These are phyloP conservation scores for Drosophila nebulosa DNA, from an alignment of 1,140 invertebrate genomes.

Conservation along the genomic window DNA sequence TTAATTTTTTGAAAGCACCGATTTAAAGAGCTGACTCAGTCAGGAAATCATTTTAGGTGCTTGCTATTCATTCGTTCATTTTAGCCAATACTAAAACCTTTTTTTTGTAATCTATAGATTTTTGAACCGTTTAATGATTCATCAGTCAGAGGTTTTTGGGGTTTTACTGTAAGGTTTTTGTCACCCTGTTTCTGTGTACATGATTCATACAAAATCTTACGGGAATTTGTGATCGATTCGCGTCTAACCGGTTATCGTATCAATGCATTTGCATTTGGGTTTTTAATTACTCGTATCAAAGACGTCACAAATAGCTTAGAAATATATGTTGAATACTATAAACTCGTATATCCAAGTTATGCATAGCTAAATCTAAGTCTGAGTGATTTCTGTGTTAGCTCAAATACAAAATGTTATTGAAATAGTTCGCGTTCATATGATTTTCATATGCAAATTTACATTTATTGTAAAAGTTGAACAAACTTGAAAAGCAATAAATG, in stretches of 20 bases:
- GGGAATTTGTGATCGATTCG: slow-evolving; percentile 19
- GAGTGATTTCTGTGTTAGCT: not conserved
- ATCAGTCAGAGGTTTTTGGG: not conserved
- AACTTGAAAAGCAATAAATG: not conserved
- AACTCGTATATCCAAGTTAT: not conserved
- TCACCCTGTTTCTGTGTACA: not conserved
- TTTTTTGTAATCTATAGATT: not conserved
- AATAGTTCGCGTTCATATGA: not conserved
- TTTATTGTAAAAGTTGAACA: not conserved
- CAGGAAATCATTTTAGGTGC: not conserved
- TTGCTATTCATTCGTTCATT: not conserved
- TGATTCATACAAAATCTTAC: slow-evolving; percentile 27
- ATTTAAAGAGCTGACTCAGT: slow-evolving; percentile 8
- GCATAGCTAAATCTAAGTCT: not conserved
- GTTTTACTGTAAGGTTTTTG: not conserved
- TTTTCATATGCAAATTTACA: slow-evolving; percentile 18
- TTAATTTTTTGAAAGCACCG: not conserved
- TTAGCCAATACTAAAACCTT: not conserved
- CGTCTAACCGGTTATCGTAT: slow-evolving; percentile 31
- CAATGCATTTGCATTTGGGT: slow-evolving; percentile 15
- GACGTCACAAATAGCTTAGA: slow-evolving; percentile 7
- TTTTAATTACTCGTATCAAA: slow-evolving; percentile 23
- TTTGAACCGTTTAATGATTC: slow-evolving; percentile 18
- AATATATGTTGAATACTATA: slow-evolving; percentile 22
- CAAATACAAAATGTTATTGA: not conserved